A percentile compares a stretch with the other conserved stretches of the same genome.
Conservation (phyloP, 2,888 invertebrate species). For the Agrilus mali region DNA sequence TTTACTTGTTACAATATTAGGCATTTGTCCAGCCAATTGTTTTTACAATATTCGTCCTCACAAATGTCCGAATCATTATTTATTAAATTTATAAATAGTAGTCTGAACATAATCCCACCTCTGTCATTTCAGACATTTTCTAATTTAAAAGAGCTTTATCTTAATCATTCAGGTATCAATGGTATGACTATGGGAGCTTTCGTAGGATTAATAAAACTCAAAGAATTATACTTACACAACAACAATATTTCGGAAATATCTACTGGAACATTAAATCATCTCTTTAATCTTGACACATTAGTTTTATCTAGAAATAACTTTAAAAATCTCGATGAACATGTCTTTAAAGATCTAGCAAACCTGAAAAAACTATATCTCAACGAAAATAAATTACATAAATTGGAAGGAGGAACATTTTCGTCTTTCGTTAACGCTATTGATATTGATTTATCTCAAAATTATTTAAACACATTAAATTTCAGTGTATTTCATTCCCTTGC, state of each 20-base stretch:
- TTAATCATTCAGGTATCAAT: not conserved
- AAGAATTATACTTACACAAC: slow-evolving; percentile 1
- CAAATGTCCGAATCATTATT: too few relatives aligned
- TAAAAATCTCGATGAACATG: slow-evolving; percentile 38
- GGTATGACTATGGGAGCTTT: slow-evolving; percentile 7
- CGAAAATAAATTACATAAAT: slow-evolving; percentile 1
- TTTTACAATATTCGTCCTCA: too few relatives aligned
- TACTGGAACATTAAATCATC: not conserved
- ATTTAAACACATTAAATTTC: too few relatives aligned
- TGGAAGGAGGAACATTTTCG: too few relatives aligned
- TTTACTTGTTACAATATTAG: too few relatives aligned
- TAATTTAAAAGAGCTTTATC: not conserved
- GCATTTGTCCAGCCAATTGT: too few relatives aligned
- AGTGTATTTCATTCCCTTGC: too few relatives aligned
- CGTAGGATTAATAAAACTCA: slow-evolving; percentile 3
- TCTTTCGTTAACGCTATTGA: too few relatives aligned
- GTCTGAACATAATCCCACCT: too few relatives aligned
- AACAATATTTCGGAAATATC: slow-evolving; percentile 3
- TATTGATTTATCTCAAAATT: too few relatives aligned
- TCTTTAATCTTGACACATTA: not conserved
- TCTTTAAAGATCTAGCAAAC: slow-evolving; percentile 47
- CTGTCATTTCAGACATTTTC: too few relatives aligned
- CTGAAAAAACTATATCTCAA: slow-evolving; percentile 34
- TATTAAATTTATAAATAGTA: too few relatives aligned
- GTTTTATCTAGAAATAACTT: slow-evolving; percentile 1